Percentiles rank a stretch among this genome's conserved stretches.
Conservation (phyloP, 2,888 invertebrate species). For the Plusia festucae region DNA sequence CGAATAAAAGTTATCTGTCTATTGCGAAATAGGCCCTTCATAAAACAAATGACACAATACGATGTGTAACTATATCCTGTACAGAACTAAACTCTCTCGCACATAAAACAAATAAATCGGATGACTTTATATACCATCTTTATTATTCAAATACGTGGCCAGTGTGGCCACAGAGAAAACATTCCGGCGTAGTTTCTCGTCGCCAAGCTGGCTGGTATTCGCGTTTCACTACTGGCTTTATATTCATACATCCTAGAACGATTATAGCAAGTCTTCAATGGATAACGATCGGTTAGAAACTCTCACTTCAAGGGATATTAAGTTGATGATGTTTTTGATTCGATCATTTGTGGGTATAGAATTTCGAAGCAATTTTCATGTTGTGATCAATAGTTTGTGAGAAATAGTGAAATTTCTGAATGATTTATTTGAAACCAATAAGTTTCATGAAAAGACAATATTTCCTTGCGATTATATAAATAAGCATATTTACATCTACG, state of each 20-base stretch:
- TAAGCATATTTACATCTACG: too few species aligned
- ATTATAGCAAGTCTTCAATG: slow-evolving; percentile 23
- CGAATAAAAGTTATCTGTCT: too few species aligned
- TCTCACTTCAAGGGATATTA: slow-evolving; percentile 7
- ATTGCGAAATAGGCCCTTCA: too few species aligned
- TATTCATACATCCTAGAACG: slow-evolving; percentile 9
- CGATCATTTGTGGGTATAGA: slow-evolving; percentile 8
- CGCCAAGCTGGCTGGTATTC: slow-evolving; percentile 37
- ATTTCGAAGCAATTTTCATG: too few species aligned
- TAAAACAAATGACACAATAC: background rate
- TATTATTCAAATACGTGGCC: slow-evolving; percentile 43
- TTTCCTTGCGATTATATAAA: too few species aligned
- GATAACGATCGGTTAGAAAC: slow-evolving; percentile 18
- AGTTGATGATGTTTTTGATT: slow-evolving; percentile 12
- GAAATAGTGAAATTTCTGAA: too few species aligned
- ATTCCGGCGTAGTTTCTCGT: slow-evolving; percentile 41
- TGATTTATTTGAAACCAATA: too few species aligned
- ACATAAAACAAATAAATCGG: slow-evolving; percentile 35
- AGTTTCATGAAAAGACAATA: too few species aligned
- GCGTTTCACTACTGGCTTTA: slow-evolving; percentile 42
- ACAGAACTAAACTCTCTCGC: slow-evolving; percentile 20
- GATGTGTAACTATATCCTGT: background rate
- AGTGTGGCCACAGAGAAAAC: slow-evolving; percentile 40
- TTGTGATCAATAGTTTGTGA: too few species aligned
- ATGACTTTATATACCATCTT: slow-evolving; percentile 37